phyloP scores from a whole-genome alignment of 2,888 invertebrate species.

The Kuschelorhynchus macadamiae region DNA sequence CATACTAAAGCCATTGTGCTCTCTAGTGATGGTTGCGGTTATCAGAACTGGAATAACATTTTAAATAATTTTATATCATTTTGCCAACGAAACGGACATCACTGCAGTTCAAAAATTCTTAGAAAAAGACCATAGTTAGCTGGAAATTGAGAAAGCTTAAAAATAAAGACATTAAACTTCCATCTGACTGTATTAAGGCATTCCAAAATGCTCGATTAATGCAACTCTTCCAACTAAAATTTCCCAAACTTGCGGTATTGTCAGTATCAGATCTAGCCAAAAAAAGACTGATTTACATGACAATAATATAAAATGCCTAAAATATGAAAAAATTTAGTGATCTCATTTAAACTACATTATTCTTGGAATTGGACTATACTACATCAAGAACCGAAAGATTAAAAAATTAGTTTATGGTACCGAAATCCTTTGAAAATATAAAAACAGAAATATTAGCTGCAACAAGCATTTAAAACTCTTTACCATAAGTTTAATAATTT shows the following conservation, averaged over 20 bases:
- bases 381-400: slow-evolving; percentile 25
- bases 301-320: slow-evolving; percentile 23
- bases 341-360: slow-evolving; percentile 26
- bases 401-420: neutral
- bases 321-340: slow-evolving; percentile 23
- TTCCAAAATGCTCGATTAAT: slow-evolving; percentile 31
- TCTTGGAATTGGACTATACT: slow-evolving; percentile 16
- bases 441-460: slow-evolving; percentile 27
- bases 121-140: slow-evolving; percentile 33
- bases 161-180: slow-evolving; percentile 44
- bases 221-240: slow-evolving; percentile 27
- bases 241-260: slow-evolving; percentile 35
- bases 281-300: slow-evolving; percentile 25
- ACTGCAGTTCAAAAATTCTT: slow-evolving; percentile 35
- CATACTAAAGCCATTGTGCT: slow-evolving; percentile 31
- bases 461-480: neutral
- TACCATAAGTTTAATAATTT: slow-evolving; percentile 12
- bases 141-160: slow-evolving; percentile 29
- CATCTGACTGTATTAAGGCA: slow-evolving; percentile 39
- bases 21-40: slow-evolving; percentile 42
- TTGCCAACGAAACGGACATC: slow-evolving; percentile 17
- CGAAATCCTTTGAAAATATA: slow-evolving; percentile 16
- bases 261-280: slow-evolving; percentile 38
- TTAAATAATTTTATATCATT: slow-evolving; percentile 31
- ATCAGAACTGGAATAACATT: slow-evolving; percentile 39